Conservation (phyloP, 2,888 invertebrate genomes). For the Salpingus planirostris region DNA sequence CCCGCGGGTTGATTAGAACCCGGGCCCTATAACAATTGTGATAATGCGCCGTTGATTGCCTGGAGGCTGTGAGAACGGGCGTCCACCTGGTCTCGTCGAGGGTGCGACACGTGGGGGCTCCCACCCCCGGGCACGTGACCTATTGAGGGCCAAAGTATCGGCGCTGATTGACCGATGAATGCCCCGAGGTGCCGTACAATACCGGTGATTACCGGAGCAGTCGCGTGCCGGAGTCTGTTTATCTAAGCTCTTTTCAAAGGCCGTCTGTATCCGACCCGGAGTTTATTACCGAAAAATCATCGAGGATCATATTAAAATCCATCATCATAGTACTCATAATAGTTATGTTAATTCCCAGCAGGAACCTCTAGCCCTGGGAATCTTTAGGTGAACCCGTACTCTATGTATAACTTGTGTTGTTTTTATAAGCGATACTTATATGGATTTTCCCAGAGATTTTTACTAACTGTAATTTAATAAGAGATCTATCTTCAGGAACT, state of each 20-base stretch:
- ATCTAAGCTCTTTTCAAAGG: constrained; percentile 27
- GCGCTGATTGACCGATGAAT: constrained; percentile 38
- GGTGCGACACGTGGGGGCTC: constrained; percentile 25
- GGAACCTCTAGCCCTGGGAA: too few relatives aligned
- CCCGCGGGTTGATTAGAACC: background rate
- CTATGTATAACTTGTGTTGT: too few relatives aligned
- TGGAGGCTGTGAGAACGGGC: constrained; percentile 29
- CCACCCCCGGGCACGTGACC: constrained; percentile 31
- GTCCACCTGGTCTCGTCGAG: constrained; percentile 29
- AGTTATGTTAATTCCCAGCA: too few relatives aligned
- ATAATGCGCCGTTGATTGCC: constrained; percentile 30
- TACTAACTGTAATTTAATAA: too few relatives aligned
- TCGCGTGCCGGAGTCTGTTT: constrained; percentile 28
- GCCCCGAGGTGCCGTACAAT: constrained; percentile 34
- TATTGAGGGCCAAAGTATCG: constrained; percentile 34
- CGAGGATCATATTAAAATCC: too few relatives aligned
- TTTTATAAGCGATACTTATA: too few relatives aligned
- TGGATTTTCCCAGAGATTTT: too few relatives aligned
- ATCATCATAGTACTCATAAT: too few relatives aligned
- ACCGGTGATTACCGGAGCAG: constrained; percentile 34
- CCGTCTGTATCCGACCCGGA: constrained; percentile 10
- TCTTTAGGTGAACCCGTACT: too few relatives aligned
- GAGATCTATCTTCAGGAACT: too few relatives aligned
- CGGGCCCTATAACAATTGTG: constrained; percentile 21
- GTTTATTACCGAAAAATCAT: constrained; percentile 11